Base-by-base conservation (phyloP, 2,888 invertebrate genomes). In the Drosophila mimetica region DNA sequence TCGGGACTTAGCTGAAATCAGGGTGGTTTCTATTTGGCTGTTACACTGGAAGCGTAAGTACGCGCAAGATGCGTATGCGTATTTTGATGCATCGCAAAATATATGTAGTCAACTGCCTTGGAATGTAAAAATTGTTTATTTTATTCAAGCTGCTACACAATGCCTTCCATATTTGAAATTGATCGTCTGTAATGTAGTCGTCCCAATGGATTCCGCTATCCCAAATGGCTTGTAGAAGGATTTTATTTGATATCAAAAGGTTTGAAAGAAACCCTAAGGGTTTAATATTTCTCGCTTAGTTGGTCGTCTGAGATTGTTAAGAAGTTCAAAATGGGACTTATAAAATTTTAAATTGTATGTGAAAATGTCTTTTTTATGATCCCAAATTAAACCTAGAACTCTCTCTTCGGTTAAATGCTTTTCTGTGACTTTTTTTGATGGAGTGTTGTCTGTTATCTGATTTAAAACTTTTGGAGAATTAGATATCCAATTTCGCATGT, bases 401-500 rank as follows among this genome's bases (percentile, higher is more conserved):
- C n/a, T n/a, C 6, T 34, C 34, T 34, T 34, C 34, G 2, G 34
- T 34, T n/a, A n/a, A 34, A n/a, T 34, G n/a, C n/a, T 34, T 34
- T 6, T 5, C 34, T 34, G 13, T 34, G n/a, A n/a, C 6, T 34
- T 6, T 4, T 13, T 32, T 32, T 13, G 32, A 32, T 32, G 1
- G 5, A 13, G 13, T 32, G 13, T 13, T 32, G 13, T 32, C 13
- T 13, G n/a, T 13, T 5, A 32, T 32, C 13, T 4, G n/a, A 13
- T 57, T 18, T 18, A 59, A 30, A 18, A 46, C 22, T 36, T 60
- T 44, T 18, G 34, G 4, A 28, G 30, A 60, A 30, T 52, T 52
- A 1, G 25, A 60, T 11, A 60, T 44, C 51, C 51, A 60, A 30
- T 52, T 60, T 4, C 59, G 22, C 30, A 60, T 52, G 11, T 52